Percentiles rank a stretch among this genome's conserved stretches.
Conservation (phyloP, 2,797 vertebrate species). For the Tiaroga cobitis region DNA sequence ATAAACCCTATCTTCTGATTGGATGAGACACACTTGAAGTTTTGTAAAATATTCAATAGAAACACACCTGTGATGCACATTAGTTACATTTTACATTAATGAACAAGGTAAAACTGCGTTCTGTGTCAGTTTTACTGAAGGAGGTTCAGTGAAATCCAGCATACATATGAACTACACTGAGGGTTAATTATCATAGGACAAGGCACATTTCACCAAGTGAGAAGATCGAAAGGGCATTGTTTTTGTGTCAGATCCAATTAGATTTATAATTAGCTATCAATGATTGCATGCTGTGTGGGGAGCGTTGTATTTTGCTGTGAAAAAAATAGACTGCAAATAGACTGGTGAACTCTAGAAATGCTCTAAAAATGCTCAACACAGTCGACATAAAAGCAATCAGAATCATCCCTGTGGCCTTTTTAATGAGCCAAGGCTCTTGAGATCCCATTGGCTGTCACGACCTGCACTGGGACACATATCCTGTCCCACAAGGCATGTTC, state of each 20-base stretch:
- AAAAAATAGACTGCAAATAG: slow-evolving; percentile 49
- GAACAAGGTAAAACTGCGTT: neutral
- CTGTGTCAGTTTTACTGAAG: neutral
- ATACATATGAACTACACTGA: slow-evolving; percentile 8
- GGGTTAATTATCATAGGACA: slow-evolving; percentile 49
- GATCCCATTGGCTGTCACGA: neutral
- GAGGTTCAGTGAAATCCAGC: neutral
- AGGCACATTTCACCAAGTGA: slow-evolving; percentile 41
- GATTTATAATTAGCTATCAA: slow-evolving; percentile 66
- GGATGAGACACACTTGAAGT: neutral
- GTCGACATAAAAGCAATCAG: neutral
- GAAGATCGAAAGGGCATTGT: slow-evolving; percentile 56
- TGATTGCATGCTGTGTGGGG: slow-evolving; percentile 57
- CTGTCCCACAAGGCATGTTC: slow-evolving; percentile 5
- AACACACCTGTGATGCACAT: neutral
- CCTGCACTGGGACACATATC: neutral
- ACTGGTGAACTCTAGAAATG: slow-evolving; percentile 37
- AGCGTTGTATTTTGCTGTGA: slow-evolving; percentile 52
- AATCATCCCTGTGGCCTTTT: neutral
- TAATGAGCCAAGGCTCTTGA: slow-evolving; percentile 7
- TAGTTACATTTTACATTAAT: neutral
- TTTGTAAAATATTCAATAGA: neutral
- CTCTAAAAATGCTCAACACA: neutral
- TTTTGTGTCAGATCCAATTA: slow-evolving; percentile 65
- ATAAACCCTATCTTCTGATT: neutral